These are phyloP conservation scores for Caranx ignobilis DNA, from an alignment of 2,113 vertebrate genomes.

Conservation along the genomic window DNA sequence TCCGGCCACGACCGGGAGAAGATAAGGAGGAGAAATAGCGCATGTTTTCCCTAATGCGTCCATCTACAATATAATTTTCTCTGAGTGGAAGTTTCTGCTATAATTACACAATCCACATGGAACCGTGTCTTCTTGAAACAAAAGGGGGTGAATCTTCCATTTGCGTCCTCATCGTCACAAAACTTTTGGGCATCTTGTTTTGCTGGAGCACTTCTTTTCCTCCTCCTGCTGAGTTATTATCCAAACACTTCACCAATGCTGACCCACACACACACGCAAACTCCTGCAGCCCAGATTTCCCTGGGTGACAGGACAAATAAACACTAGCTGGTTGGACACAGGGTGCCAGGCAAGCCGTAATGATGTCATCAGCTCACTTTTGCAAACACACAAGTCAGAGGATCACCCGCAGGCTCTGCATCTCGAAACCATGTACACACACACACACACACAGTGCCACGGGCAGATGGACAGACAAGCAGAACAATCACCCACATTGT, in stretches of 20 bases:
- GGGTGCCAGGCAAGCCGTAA: slow-evolving; percentile 63
- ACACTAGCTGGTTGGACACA: slow-evolving; percentile 51
- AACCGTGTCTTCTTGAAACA: slow-evolving; percentile 22
- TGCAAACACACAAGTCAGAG: slow-evolving; percentile 53
- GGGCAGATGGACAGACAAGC: slow-evolving; percentile 60
- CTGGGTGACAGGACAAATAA: slow-evolving; percentile 78
- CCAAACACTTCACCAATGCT: slow-evolving; percentile 71
- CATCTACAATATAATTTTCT: slow-evolving; percentile 46
- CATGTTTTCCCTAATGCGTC: slow-evolving; percentile 42
- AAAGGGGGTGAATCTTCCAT: slow-evolving; percentile 36
- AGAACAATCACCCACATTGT: slow-evolving; percentile 75
- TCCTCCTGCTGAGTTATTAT: slow-evolving; percentile 65
- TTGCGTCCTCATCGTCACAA: slow-evolving; percentile 12
- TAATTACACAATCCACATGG: slow-evolving; percentile 43
- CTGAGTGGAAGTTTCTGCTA: slow-evolving; percentile 39
- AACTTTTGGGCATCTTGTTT: background rate
- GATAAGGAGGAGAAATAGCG: slow-evolving; percentile 62
- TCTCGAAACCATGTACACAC: slow-evolving; percentile 31
- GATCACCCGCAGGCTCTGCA: slow-evolving; percentile 41
- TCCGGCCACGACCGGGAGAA: slow-evolving; percentile 51
- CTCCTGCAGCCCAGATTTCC: slow-evolving; percentile 66
- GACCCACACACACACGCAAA: slow-evolving; percentile 49
- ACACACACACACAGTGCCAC: slow-evolving; percentile 22
- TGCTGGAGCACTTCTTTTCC: slow-evolving; percentile 42
- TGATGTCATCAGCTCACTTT: slow-evolving; percentile 73